These are phyloP conservation scores for Drosophila tropicalis DNA, from an alignment of 1,140 invertebrate species.

Conservation along the genomic window DNA sequence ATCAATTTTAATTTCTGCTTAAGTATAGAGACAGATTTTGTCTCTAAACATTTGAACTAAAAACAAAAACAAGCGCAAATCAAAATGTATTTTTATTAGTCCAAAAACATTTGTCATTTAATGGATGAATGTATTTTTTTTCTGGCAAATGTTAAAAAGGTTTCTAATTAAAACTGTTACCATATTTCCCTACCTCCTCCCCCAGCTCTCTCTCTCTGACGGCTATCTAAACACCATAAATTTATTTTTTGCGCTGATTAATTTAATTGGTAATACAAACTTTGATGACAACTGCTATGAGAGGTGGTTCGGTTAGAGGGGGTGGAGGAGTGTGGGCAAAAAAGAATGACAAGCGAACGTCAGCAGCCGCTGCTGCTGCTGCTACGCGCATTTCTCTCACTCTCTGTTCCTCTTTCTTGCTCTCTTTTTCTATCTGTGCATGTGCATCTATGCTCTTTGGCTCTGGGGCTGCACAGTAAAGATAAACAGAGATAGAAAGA, in stretches of 20 bases:
- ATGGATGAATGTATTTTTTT: background rate
- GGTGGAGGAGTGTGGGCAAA: background rate
- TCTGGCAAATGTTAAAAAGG: background rate
- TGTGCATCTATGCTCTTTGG: constrained; percentile 28
- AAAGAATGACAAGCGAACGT: constrained; percentile 1
- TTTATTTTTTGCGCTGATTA: constrained; percentile 17
- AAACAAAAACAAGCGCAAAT: background rate
- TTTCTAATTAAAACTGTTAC: constrained; percentile 5
- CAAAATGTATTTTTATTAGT: background rate
- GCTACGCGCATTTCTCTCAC: constrained; percentile 19
- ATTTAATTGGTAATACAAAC: constrained; percentile 21
- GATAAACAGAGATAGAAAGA: constrained; percentile 11
- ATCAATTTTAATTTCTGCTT: background rate
- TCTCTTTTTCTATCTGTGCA: background rate
- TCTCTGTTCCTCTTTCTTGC: background rate
- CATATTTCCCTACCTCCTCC: no score
- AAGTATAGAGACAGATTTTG: background rate
- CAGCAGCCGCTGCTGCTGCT: constrained; percentile 33
- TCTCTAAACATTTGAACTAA: background rate
- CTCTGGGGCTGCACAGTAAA: constrained; percentile 39
- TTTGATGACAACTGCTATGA: constrained; percentile 13
- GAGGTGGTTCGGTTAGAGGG: no score
- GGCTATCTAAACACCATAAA: background rate
- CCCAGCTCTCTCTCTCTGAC: background rate
- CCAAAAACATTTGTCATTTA: constrained; percentile 1